Conservation (phyloP, 2,888 invertebrate genomes). For the Mesorhabditis sp. region DNA sequence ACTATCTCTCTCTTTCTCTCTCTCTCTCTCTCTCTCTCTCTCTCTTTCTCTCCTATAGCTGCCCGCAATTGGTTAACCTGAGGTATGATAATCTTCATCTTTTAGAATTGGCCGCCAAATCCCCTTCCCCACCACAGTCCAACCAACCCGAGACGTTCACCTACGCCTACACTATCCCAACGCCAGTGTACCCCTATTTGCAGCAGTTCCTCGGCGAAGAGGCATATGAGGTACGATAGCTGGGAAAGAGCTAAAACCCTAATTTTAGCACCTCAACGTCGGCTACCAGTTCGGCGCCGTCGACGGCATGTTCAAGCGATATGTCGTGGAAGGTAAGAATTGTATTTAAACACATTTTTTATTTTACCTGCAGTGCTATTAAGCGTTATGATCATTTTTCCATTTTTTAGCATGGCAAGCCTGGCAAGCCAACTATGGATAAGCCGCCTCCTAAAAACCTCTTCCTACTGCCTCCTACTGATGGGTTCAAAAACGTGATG, state of each 20-base stretch:
- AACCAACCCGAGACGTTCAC: neutral
- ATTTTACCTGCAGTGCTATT: neutral
- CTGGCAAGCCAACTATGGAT: constrained; percentile 2
- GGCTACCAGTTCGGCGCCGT: neutral
- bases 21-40: no score
- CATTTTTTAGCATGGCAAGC: neutral
- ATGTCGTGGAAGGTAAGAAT: neutral
- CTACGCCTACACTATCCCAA: neutral
- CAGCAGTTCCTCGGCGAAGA: neutral
- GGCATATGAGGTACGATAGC: neutral
- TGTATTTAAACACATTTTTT: neutral
- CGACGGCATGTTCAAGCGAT: neutral
- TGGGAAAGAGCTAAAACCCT: neutral
- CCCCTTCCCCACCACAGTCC: no score
- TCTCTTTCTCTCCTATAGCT: no score
- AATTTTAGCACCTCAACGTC: neutral
- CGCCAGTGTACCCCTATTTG: neutral
- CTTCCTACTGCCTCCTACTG: no score
- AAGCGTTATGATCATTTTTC: no score
- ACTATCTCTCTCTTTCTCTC: no score
- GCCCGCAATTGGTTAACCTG: no score
- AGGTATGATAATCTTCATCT: no score
- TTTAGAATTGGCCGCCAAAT: no score
- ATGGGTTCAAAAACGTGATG: no score
- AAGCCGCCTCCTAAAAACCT: neutral